Evolutionary conservation across 2,888 invertebrate genomes (phyloP).

Genomic region (Drosophila prolongata): DNA sequence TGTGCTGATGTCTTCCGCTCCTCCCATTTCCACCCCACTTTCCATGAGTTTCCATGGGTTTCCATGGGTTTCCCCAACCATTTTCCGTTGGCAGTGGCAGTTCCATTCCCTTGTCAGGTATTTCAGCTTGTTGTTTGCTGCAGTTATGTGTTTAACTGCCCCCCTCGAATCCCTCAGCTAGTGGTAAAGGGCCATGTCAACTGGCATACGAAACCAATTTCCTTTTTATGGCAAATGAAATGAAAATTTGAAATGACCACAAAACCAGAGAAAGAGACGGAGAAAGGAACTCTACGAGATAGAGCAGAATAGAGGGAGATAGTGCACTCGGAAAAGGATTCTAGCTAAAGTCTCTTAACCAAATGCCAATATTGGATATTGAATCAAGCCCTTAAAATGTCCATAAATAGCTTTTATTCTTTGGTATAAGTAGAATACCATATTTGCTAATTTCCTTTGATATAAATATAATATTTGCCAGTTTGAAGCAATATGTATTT

Average conservation of each 20-base stretch:
- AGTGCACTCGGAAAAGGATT: slow-evolving; percentile 20
- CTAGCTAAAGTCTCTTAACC: neutral
- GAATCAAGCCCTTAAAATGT: too few relatives aligned
- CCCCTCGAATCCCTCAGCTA: slow-evolving; percentile 3
- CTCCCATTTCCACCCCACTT: neutral
- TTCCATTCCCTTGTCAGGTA: slow-evolving; percentile 34
- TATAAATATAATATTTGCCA: too few relatives aligned
- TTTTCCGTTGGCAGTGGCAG: slow-evolving; percentile 10
- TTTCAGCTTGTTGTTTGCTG: slow-evolving; percentile 38
- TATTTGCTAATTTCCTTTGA: too few relatives aligned
- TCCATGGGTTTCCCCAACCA: neutral
- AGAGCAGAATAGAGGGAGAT: neutral
- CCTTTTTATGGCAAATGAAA: slow-evolving; percentile 81
- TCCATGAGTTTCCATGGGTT: too few relatives aligned
- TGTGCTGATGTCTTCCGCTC: neutral
- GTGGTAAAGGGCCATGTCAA: slow-evolving; percentile 52
- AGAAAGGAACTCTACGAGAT: neutral
- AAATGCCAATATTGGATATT: too few relatives aligned
- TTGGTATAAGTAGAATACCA: too few relatives aligned
- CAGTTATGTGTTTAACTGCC: slow-evolving; percentile 36
- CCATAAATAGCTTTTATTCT: too few relatives aligned
- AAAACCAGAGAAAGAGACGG: slow-evolving; percentile 46
- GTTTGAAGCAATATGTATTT: too few relatives aligned
- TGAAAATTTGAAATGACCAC: slow-evolving; percentile 80
- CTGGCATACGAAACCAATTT: slow-evolving; percentile 76